Base-by-base conservation (phyloP, 2,113 vertebrate genomes). In the Morone saxatilis region DNA sequence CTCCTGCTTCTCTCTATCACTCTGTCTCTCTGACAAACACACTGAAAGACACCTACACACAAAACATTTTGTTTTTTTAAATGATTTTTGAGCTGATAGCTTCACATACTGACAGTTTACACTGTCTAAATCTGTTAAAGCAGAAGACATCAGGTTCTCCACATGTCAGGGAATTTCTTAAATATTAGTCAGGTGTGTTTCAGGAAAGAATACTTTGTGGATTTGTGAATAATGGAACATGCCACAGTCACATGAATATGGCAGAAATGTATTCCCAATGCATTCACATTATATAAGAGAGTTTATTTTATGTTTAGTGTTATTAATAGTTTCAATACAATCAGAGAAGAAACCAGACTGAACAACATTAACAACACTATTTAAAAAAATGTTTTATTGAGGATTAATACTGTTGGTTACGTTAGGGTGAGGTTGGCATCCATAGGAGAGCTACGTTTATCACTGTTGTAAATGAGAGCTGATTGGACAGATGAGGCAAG, bases 21-120 rank as follows among this genome's bases (percentile, higher is more conserved):
- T 57, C 81, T 47, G 73, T 91, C 83, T 76, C 84, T 89, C 84
- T 86, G 89, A 80, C 90, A 83, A 91, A 92, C 83, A 86, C 85
- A 85, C 70, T 45, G 77, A 85, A 68, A 31, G 36, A 90, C 90
- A 50, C 91, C 87, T 54, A 91, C 92, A 80, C 89, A 63, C 74
- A 66, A 86, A 89, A 91, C 78, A 89, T 78, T 82, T 81, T 66
- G 68, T 74, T 75, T 80, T 83, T 48, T 81, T 14, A 78, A 72
- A 73, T 63, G 50, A 38, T 83, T 86, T 84, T 53, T 78, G 61
- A 75, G 68, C 76, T 6, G 48, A 71, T 20, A 12, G 65, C 40
- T 70, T 80, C 31, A 19, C 56, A 41, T 65, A 9, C 48, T 20
- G 38, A 47, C 63, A 22, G 54, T 62, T 77, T 45, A 36, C 73